A percentile compares a stretch with the other conserved stretches of the same genome.
phyloP scores from a whole-genome alignment of 2,797 vertebrate genomes.

The Gadopsis bispinosus region DNA sequence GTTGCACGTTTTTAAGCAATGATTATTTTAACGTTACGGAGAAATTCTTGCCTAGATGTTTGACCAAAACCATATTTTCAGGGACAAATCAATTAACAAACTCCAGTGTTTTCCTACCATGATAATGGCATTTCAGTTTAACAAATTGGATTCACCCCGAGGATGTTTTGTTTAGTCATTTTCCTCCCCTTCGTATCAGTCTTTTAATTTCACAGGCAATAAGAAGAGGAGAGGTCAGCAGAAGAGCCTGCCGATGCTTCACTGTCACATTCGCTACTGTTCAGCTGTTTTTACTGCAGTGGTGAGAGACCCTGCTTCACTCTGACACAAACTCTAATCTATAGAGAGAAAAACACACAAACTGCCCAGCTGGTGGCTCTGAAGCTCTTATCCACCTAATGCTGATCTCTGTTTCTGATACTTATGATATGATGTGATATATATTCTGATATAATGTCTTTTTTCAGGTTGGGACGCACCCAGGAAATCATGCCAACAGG shows the following conservation, averaged over 20 bases:
- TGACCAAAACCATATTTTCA: neutral
- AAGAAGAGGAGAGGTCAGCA: constrained; percentile 1
- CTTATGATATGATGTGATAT: too few relatives aligned
- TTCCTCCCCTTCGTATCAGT: neutral
- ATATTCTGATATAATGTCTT: too few relatives aligned
- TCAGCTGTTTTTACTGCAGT: neutral
- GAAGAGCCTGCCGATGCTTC: neutral
- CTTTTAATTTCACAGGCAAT: neutral
- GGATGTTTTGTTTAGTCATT: constrained; percentile 2
- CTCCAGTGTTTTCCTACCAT: neutral
- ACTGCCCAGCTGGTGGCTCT: neutral
- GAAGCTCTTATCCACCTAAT: neutral
- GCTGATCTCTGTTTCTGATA: neutral
- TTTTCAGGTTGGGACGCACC: too few relatives aligned
- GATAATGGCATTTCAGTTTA: neutral
- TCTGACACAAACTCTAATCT: neutral
- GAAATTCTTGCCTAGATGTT: neutral
- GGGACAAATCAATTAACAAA: neutral
- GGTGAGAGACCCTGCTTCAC: neutral
- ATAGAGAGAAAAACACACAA: neutral
- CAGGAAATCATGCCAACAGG: too few relatives aligned
- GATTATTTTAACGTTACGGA: neutral
- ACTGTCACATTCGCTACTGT: neutral
- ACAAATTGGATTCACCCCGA: neutral
- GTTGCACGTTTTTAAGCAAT: neutral